Conservation (phyloP, 1,140 invertebrate species). For the Caligus rogercresseyi region DNA sequence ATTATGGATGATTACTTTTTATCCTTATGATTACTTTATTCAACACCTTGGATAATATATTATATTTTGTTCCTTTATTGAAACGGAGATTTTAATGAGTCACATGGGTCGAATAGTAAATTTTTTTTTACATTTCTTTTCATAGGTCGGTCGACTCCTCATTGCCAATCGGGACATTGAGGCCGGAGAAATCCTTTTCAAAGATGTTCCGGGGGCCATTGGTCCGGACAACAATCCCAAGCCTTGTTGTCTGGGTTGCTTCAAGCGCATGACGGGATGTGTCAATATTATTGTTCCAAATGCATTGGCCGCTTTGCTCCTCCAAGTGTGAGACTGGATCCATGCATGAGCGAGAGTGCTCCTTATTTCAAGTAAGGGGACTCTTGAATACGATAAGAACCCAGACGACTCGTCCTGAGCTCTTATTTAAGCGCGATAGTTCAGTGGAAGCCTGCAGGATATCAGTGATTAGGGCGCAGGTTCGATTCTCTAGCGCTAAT, state of each 20-base stretch:
- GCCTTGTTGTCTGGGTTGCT: not conserved
- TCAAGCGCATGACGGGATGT: conserved; percentile 2
- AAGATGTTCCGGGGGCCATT: not conserved
- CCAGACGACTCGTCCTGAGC: not conserved
- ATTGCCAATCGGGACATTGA: conserved; percentile 2
- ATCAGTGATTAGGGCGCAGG: too few species aligned
- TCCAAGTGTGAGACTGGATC: not conserved
- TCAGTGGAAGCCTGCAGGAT: too few species aligned
- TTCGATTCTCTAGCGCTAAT: too few species aligned
- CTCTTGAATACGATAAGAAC: not conserved
- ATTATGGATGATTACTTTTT: too few species aligned
- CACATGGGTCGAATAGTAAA: too few species aligned
- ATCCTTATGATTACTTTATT: too few species aligned
- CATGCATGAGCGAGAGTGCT: not conserved
- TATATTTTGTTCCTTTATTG: too few species aligned
- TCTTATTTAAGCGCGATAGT: too few species aligned
- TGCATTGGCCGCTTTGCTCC: not conserved
- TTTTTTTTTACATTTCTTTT: too few species aligned
- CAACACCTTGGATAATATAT: too few species aligned
- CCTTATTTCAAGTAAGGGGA: not conserved
- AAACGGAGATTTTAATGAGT: too few species aligned
- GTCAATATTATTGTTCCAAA: conserved; percentile 1
- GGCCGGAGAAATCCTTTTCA: not conserved
- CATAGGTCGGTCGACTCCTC: not conserved
- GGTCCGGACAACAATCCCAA: conserved; percentile 13